These are phyloP conservation scores for Campoplex nolae DNA, from an alignment of 2,888 invertebrate genomes.

Conservation along the genomic window DNA sequence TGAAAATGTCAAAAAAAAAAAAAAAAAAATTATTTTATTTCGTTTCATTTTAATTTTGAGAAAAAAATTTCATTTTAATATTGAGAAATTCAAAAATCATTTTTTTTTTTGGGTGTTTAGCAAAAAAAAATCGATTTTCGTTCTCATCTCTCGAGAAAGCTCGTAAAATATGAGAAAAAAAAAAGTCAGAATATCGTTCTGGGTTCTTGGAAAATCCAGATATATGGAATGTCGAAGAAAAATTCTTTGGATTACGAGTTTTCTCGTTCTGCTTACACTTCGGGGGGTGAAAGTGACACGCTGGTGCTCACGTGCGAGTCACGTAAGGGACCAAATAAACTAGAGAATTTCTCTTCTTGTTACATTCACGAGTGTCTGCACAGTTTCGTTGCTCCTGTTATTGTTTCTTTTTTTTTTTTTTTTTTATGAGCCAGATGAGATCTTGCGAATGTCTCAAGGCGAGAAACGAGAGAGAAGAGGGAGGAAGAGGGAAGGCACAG, in stretches of 20 bases:
- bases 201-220: neutral
- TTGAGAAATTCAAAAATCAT: neutral
- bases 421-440: constrained; percentile 37
- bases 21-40: neutral
- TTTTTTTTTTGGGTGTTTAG: neutral
- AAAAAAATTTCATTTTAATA: neutral
- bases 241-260: neutral
- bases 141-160: too few species aligned
- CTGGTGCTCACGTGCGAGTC: neutral
- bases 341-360: constrained; percentile 45
- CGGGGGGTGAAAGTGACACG: constrained; percentile 10
- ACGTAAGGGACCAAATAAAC: constrained; percentile 51
- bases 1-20: neutral
- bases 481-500: too few species aligned
- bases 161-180: neutral
- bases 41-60: neutral
- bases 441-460: constrained; percentile 16
- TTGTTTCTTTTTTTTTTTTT: neutral
- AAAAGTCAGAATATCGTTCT: neutral
- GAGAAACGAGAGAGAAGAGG: constrained; percentile 14
- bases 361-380: constrained; percentile 43
- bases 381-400: constrained; percentile 3
- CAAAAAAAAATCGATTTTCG: neutral
- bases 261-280: neutral
- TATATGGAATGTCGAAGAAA: neutral